Base-by-base conservation (phyloP, 53 echinoderm and acorn worm species). In the Mesocentrotus franciscanus region DNA sequence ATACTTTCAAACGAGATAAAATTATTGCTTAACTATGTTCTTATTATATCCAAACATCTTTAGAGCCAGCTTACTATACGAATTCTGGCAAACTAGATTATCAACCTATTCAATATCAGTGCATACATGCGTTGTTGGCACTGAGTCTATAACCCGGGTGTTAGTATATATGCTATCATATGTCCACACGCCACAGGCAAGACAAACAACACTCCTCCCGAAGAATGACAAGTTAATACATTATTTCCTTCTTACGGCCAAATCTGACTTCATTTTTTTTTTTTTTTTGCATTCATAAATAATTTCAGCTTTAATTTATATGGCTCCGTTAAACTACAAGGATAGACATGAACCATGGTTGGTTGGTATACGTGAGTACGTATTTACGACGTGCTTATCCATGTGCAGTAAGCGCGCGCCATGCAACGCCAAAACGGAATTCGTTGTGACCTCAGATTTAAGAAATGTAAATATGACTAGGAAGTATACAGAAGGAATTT, bases 151-250 rank as follows among this genome's bases (percentile, higher is more conserved):
- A 42, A 22, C 20, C 64, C 18, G 64, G 75, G 75, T 75, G 75
- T 29, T 29, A n/a, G 26, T n/a, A 74, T 58, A 83, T 84, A 58
- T 20, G 58, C 26, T 87, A 87, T 87, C 87, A 58, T 58, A 58
- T 87, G 58, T 57, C 87, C 56, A 87, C n/a, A 87, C 18, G 57
- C 87, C 15, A 56, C 58, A 87, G 87, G 87, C 87, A 87, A 87
- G 58, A 58, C 87, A 87, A 58, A 87, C 87, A 87, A 18, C 87
- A 57, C 87, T 58, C 35, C 35, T 11, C 58, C n/a, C 57, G 87
- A n/a, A 87, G 87, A 87, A 9, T 27, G 87, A 87, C 87, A 58
- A 27, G 59, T 87, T 87, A 87, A 87, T 87, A 87, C 87, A 87
- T 87, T 87, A 87, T 87, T 87, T 87, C 87, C 87, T n/a, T 30